Base-by-base conservation (phyloP, 2,113 vertebrate genomes). In the Mungos mungo region DNA sequence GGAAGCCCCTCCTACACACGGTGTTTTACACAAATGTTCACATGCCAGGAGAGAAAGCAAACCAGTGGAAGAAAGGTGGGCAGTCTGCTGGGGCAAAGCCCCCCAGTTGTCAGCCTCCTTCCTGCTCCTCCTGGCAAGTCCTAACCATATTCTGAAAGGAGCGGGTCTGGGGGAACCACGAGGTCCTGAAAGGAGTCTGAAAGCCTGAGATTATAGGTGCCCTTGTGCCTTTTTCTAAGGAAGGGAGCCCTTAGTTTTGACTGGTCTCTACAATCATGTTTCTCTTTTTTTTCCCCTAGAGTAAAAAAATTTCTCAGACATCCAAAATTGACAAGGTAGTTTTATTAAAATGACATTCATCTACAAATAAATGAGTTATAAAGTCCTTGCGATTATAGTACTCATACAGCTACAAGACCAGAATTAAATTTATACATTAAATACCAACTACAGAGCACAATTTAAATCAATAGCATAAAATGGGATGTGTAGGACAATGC, bases 261-360 rank as follows among this genome's bases (percentile, higher is more conserved):
- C 68, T 7, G 45, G 47, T 96, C 38, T 79, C 63, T 76, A 23
- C 92, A 47, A 86, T 9, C 60, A 2, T 16, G 47, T 23, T 87
- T 71, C 47, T 85, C 79, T 7, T 45, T 66, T 90, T 63, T 65
- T 84, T 54, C 33, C 33, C 41, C 41, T 71, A 35, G 13, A 95
- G 41, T 60, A 82, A 97, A 91, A 52, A 14, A 57, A 27, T n/a
- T 80, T 72, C n/a, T 86, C 52, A 54, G 52, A 96, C 66, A 86
- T 29, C 47, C 79, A 89, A 93, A 7, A 47, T n/a, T 88, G 38
- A 93, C 11, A 35, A 68, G 15, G 68, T 11, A 50, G 92, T 94
- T 90, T 95, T 94, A 93, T 94, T 85, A 85, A 96, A 86, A 88
- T 82, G 35, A 47, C 35, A 68, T n/a, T 81, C 94, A 63, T 35